Conservation (phyloP, 2,888 invertebrate genomes). For the Lasioglossum lativentre region DNA sequence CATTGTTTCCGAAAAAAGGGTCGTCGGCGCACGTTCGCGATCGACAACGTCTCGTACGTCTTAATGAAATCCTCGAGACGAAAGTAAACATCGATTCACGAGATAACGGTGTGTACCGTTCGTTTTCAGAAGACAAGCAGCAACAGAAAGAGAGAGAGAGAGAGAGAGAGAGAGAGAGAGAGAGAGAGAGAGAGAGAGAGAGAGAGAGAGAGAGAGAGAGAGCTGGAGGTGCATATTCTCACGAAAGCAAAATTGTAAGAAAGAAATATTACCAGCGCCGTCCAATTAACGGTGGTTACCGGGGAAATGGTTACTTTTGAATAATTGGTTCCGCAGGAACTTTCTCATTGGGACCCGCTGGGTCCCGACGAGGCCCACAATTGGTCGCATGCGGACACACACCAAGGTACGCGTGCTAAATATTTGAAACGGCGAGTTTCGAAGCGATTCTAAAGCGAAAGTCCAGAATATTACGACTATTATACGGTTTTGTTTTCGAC, state of each 20-base stretch:
- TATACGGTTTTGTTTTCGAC: background rate
- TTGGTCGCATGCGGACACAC: background rate
- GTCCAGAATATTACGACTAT: background rate
- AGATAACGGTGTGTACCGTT: constrained; percentile 31
- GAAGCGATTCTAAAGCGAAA: background rate
- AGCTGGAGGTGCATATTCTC: constrained; percentile 2
- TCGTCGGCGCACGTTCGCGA: background rate
- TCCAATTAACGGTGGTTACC: constrained; percentile 24
- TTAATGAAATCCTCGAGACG: constrained; percentile 12
- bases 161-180: background rate
- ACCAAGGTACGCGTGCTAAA: background rate
- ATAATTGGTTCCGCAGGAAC: constrained; percentile 32
- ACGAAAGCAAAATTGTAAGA: constrained; percentile 31
- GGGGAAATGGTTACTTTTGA: constrained; percentile 10
- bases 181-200: background rate
- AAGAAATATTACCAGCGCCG: constrained; percentile 10
- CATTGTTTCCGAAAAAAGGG: constrained; percentile 18
- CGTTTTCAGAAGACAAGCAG: background rate
- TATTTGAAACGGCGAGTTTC: background rate
- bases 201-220: background rate
- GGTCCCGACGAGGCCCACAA: background rate
- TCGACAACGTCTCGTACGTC: background rate
- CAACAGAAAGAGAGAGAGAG: background rate
- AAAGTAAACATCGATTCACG: constrained; percentile 31
- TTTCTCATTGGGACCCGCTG: constrained; percentile 14